Base-by-base conservation (phyloP, 2,113 vertebrate genomes). In the Spea multiplicata region DNA sequence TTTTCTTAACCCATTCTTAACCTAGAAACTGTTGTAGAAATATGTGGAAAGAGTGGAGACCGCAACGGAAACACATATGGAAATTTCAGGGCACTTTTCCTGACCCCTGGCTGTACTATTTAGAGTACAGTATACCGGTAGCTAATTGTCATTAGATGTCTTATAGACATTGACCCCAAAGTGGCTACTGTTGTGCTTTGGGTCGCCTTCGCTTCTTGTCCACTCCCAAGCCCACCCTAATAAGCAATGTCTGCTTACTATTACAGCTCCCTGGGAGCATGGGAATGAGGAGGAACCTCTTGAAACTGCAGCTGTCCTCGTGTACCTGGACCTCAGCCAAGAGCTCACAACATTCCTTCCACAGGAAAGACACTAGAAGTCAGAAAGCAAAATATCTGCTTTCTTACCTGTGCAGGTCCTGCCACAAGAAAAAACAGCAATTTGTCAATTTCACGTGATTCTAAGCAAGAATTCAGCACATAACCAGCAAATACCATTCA, bases 281-380 rank as follows among this genome's bases (percentile, higher is more conserved):
- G 67, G 47, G 46, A 49, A 49, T n/a, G 6, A 67, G 47, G 46
- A 70, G 46, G 67, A n/a, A 47, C 47, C 67, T 70, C 67, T 46
- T 8, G 13, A 70, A 78, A 61, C 47, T 49, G 57, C 67, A 50
- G 17, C 69, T 62, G 53, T 77, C 75, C 66, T 30, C 52, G 46
- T 17, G 46, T 14, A 6, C 12, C 75, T 70, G 75, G 66, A 71
- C 9, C 44, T 55, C 45, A 10, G 67, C 75, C 75, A 78, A 70
- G 59, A 10, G 45, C 5, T 64, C 55, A 30, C 55, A 62, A 44
- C 45, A 70, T 71, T 78, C 67, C 57, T 71, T 78, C 67, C 75
- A 70, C 64, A 12, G 47, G 75, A 57, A 50, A 44, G 67, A 62
- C 66, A 71, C 67, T 71, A 47, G 75, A 71, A 62, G 55, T 70